Evolutionary conservation across 2,113 vertebrate genomes (phyloP).

Genomic region (Gymnarchus niloticus): DNA sequence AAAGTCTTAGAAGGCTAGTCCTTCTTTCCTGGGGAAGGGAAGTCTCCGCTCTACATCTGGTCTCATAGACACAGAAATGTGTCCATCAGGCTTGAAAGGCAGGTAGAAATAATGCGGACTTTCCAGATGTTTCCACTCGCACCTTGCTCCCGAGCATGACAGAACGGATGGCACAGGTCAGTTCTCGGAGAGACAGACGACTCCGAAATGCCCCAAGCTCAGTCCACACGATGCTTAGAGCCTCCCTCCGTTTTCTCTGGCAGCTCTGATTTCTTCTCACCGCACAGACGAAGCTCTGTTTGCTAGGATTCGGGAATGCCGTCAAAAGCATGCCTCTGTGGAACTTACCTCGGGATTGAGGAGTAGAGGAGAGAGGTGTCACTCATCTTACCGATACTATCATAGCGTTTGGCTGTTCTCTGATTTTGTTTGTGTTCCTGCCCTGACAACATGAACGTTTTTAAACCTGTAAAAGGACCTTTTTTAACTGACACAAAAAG

Average conservation of each 20-base stretch:
- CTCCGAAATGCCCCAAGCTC: not conserved
- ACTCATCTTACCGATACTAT: not conserved
- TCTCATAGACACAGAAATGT: not conserved
- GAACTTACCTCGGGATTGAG: no score
- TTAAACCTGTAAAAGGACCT: not conserved
- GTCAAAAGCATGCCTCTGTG: not conserved
- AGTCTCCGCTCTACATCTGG: not conserved
- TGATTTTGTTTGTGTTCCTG: not conserved
- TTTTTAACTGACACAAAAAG: not conserved
- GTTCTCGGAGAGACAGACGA: not conserved
- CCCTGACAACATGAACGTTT: not conserved
- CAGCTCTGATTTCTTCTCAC: no score
- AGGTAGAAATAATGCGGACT: not conserved
- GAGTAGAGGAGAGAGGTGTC: not conserved
- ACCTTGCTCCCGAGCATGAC: not conserved
- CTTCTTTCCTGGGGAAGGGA: not conserved
- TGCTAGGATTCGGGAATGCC: not conserved
- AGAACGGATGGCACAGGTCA: not conserved
- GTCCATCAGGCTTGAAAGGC: not conserved
- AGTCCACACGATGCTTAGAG: not conserved
- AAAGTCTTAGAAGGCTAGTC: constrained; percentile 26
- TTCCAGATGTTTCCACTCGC: not conserved
- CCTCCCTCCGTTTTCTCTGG: not conserved
- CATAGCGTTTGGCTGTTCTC: not conserved
- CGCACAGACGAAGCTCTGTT: not conserved